Conservation (phyloP, 2,797 vertebrate species). For the Anolis apletophallus region DNA sequence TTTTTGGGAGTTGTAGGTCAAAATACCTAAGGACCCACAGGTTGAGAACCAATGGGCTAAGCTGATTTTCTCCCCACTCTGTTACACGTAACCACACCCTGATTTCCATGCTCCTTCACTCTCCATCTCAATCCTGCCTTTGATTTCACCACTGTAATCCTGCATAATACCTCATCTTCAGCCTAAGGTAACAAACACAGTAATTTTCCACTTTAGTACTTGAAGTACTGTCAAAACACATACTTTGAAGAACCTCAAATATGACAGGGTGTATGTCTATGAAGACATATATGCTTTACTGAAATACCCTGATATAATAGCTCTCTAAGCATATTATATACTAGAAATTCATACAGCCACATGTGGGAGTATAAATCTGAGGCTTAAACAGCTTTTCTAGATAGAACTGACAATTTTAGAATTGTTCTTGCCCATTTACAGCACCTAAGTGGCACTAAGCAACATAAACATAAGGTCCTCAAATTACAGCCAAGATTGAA, state of each 20-base stretch:
- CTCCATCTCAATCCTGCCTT: neutral
- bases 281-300: neutral
- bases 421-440: neutral
- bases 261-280: neutral
- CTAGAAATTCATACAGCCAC: neutral
- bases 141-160: neutral
- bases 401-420: neutral
- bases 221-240: neutral
- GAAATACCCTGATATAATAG: too few relatives aligned
- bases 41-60: too few relatives aligned
- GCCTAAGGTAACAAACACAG: neutral
- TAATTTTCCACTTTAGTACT: neutral
- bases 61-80: too few relatives aligned
- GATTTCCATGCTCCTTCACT: neutral
- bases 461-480: neutral
- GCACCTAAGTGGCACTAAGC: neutral
- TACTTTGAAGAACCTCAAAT: neutral
- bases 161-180: neutral
- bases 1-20: too few relatives aligned
- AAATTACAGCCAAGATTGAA: neutral
- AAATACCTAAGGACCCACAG: too few relatives aligned
- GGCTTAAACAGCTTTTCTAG: neutral
- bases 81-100: too few relatives aligned
- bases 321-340: neutral
- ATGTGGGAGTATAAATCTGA: neutral